Evolutionary conservation across 2,888 invertebrate species (phyloP), one percentile per base, ranked within the genome.

Genomic region (Synanthedon andrenaeformis): DNA sequence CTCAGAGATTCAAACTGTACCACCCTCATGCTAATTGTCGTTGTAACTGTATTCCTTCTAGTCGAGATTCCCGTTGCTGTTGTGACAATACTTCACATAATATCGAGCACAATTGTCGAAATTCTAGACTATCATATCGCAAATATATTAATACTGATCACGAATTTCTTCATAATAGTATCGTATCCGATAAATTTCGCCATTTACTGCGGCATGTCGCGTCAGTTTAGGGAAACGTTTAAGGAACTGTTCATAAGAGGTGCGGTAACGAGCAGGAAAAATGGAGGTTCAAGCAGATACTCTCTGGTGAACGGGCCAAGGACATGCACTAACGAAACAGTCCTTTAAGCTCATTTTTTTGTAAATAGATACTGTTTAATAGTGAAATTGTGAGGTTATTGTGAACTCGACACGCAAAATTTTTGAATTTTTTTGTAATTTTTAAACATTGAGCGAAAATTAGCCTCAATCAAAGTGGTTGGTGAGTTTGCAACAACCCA

Each of bases 161-260:
- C 95, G 11, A 97, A 97, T 84, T 96, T 97, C 82, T 93, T 96
- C 74, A 94, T 98, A 57, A 93, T 96, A 56, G 90, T 96, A 45
- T 95, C 95, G 51, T 97, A 97, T 79, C 96, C 96, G 11, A 93
- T 97, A 55, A 97, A 97, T 77, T 97, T 98, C 70, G 97, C 96
- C 57, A 96, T 97, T 61, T 98, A 98, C 72, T 97, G 97, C 75
- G 96, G 96, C 19, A 98, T 98, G 98, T 96, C 96, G 41, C 89
- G 96, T 41, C 96, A 96, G 75, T 98, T 98, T 78, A 89, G 98
- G 52, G 96, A 97, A 75, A 97, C 97, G 0, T 98, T 98, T 76
- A 95, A 95, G 69, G 94, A 93, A 67, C 74, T 92, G 6, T 97
- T 97, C 70, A 90, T 94, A 49, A 78, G 91, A 51, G 90, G 90